phyloP scores from a whole-genome alignment of 2,113 vertebrate species.

The Hyperopisus bebe region DNA sequence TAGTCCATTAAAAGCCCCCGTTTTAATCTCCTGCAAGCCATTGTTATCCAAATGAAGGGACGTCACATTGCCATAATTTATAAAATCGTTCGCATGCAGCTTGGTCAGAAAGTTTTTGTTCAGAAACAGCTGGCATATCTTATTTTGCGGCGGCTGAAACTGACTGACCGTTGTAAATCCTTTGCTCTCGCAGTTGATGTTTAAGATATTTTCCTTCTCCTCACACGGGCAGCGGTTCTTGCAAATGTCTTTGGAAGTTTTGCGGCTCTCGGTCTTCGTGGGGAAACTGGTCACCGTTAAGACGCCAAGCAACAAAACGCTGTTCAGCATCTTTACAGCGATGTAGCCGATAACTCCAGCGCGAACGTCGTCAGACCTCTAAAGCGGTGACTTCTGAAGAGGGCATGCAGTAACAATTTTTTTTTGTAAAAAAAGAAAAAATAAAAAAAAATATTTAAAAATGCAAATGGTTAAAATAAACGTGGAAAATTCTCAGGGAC shows the following conservation, averaged over 20 bases:
- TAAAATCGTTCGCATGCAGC: slow-evolving; percentile 84
- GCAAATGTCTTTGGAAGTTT: slow-evolving; percentile 97
- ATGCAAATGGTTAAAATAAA: slow-evolving; percentile 28
- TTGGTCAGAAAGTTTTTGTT: slow-evolving; percentile 89
- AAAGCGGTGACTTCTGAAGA: slow-evolving; percentile 31
- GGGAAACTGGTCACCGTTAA: slow-evolving; percentile 82
- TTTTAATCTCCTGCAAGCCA: slow-evolving; percentile 87
- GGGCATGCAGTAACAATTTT: slow-evolving; percentile 21
- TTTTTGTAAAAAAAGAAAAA: not conserved
- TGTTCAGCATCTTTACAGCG: slow-evolving; percentile 89
- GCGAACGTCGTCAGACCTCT: slow-evolving; percentile 49
- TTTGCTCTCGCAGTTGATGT: slow-evolving; percentile 97
- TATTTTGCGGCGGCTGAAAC: slow-evolving; percentile 83
- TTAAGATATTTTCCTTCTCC: slow-evolving; percentile 88
- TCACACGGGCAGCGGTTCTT: slow-evolving; percentile 88
- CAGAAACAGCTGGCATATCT: slow-evolving; percentile 91
- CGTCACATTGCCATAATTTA: slow-evolving; percentile 88
- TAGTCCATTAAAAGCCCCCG: slow-evolving; percentile 82
- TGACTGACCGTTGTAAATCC: slow-evolving; percentile 85
- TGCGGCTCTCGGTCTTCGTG: slow-evolving; percentile 81
- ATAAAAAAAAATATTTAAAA: slow-evolving; percentile 18
- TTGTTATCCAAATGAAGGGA: slow-evolving; percentile 95
- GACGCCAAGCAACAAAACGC: slow-evolving; percentile 85
- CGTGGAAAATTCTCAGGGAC: slow-evolving; percentile 35
- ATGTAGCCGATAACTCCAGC: slow-evolving; percentile 47